These are phyloP conservation scores for Anagyrus pseudococci DNA, from an alignment of 2,888 invertebrate genomes.

Conservation along the genomic window DNA sequence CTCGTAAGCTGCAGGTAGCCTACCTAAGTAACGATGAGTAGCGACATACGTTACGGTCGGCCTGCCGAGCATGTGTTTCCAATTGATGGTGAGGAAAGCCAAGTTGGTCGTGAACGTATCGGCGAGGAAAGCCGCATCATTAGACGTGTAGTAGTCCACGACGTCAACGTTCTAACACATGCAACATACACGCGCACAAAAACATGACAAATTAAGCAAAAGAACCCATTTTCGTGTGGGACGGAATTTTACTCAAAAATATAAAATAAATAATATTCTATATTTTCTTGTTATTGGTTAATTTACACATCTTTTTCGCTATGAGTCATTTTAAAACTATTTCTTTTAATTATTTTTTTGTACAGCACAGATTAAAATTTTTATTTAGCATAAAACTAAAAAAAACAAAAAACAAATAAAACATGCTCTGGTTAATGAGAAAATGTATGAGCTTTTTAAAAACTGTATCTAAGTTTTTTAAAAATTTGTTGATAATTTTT, in stretches of 20 bases:
- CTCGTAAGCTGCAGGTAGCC: constrained; percentile 48
- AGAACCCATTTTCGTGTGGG: too few species aligned
- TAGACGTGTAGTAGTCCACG: constrained; percentile 95
- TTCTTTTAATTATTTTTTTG: not conserved
- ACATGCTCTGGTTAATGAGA: constrained; percentile 48
- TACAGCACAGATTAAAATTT: constrained; percentile 16
- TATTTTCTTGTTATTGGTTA: too few species aligned
- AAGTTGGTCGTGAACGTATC: constrained; percentile 94
- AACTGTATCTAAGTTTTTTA: too few species aligned
- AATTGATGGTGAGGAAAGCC: constrained; percentile 94
- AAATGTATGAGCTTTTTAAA: constrained; percentile 15
- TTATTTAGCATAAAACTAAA: constrained; percentile 4
- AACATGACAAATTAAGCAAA: constrained; percentile 43
- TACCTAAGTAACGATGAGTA: constrained; percentile 86
- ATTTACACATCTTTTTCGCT: too few species aligned
- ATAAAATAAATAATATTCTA: too few species aligned
- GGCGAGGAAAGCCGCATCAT: constrained; percentile 93
- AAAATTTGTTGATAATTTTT: not conserved
- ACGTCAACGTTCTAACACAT: constrained; percentile 82
- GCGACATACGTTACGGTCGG: constrained; percentile 92
- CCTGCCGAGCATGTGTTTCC: constrained; percentile 96
- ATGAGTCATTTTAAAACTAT: too few species aligned
- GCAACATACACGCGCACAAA: constrained; percentile 57
- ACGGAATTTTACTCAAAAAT: not conserved
- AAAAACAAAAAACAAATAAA: constrained; percentile 37